Base-by-base conservation (phyloP, 2,888 invertebrate genomes). In the Nomada lathburiana region DNA sequence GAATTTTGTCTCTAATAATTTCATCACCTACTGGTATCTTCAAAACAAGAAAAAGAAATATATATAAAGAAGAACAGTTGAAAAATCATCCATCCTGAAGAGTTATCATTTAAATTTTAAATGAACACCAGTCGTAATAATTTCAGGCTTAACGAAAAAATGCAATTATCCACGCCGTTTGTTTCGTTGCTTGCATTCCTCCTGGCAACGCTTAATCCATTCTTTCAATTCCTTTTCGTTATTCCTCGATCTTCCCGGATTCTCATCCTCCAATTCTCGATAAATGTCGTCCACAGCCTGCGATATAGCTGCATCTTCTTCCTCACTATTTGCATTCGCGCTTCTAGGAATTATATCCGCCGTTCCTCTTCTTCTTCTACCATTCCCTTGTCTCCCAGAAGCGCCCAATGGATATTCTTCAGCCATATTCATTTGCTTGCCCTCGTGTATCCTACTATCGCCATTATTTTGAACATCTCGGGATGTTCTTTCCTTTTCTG, bases 171-270 rank as follows among this genome's bases (percentile, higher is more conserved):
- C 20, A 18, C 60, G 36, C 26, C 64, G 82, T 3, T 55, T 50
- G n/a, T 47, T 60, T 26, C 62, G 78, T 42, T 53, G 73, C n/a
- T 71, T 68, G 62, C 86, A 89, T 53, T 89, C 86, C n/a, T 73
- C 59, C 11, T 83, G 82, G 42, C 90, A 90, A 20, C 74, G 86
- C 16, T 81, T 67, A 0, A 90, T 85, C 90, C 90, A 90, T 7
- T 78, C 80, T 65, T 82, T 85, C 7, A 90, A 53, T 20, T 90
- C 90, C 18, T 36, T 73, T 2, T 86, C 76, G 3, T 72, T 78
- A 16, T 63, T 74, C n/a, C 70, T 60, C 0, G 63, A 64, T 42
- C 4, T 13, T 10, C 44, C 2, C 0, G 3, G 18, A 0, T 20
- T n/a, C 10, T 18, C 20, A 0, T 0, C 11, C n/a, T 18, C 26